Conservation (phyloP, 2,888 invertebrate genomes). For the Sarcophaga caerulescens region DNA sequence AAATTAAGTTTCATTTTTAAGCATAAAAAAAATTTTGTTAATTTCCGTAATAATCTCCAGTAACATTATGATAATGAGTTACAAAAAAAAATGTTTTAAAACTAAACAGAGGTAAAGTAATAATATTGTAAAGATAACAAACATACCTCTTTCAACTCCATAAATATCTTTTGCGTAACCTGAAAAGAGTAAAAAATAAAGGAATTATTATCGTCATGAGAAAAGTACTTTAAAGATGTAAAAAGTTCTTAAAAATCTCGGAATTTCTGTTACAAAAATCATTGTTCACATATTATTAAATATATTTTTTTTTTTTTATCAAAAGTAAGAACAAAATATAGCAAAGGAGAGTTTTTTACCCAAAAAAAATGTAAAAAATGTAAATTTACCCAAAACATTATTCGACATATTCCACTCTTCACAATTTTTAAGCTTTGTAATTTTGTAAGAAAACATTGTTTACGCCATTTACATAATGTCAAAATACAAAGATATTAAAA, state of each 20-base stretch:
- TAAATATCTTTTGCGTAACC: conserved; percentile 82
- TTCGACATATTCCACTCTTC: neutral
- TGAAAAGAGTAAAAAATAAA: conserved; percentile 80
- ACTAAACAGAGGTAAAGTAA: conserved; percentile 11
- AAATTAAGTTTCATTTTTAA: conserved; percentile 23
- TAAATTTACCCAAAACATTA: neutral
- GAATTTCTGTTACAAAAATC: neutral
- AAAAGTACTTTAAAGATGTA: conserved; percentile 3
- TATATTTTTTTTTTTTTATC: no score
- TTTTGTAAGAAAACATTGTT: neutral
- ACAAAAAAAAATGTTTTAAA: neutral
- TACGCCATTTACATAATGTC: neutral
- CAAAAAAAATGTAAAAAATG: neutral
- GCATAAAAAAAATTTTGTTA: conserved; percentile 1
- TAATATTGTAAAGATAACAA: neutral
- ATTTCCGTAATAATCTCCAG: conserved; percentile 42
- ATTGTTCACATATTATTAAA: neutral
- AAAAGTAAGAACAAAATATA: no score
- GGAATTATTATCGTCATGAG: no score
- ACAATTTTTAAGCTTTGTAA: neutral
- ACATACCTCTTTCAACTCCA: conserved; percentile 81
- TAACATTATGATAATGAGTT: conserved; percentile 51
- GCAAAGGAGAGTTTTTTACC: no score
- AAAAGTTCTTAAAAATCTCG: neutral
- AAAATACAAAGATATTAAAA: neutral